Evolutionary conservation across 2,888 invertebrate species (phyloP).

Genomic region (Drosophila recens): DNA sequence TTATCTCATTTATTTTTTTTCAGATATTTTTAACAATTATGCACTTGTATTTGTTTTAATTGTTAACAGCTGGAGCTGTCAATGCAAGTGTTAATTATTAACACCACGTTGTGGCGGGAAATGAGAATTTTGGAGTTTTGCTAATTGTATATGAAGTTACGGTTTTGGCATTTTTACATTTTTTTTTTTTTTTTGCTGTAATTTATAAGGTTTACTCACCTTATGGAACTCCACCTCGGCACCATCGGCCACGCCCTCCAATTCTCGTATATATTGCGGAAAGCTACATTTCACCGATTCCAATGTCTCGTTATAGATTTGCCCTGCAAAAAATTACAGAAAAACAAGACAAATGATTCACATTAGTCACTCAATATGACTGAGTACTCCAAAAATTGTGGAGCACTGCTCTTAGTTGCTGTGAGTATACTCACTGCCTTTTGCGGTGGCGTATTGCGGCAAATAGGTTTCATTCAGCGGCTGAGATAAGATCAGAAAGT

Average conservation of each 20-base stretch:
- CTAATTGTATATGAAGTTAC: slow-evolving; percentile 8
- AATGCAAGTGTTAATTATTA: slow-evolving; percentile 51
- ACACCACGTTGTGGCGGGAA: neutral
- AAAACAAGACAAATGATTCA: slow-evolving; percentile 2
- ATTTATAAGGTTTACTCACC: slow-evolving; percentile 85
- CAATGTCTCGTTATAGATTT: slow-evolving; percentile 91
- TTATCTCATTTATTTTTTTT: slow-evolving; percentile 3
- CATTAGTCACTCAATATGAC: slow-evolving; percentile 5
- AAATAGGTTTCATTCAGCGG: slow-evolving; percentile 90
- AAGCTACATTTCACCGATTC: slow-evolving; percentile 89
- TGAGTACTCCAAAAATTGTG: no score
- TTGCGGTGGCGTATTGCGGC: slow-evolving; percentile 89
- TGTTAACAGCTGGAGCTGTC: slow-evolving; percentile 43
- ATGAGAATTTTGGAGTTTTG: neutral
- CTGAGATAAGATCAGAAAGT: slow-evolving; percentile 87
- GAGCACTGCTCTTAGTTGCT: neutral
- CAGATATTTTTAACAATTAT: slow-evolving; percentile 37
- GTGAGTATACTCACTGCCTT: slow-evolving; percentile 86
- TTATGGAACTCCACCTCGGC: slow-evolving; percentile 93
- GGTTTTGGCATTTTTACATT: no score
- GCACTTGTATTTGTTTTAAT: slow-evolving; percentile 56
- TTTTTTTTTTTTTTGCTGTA: no score
- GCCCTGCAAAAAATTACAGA: no score
- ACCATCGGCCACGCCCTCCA: slow-evolving; percentile 94
- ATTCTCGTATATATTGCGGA: slow-evolving; percentile 93